phyloP scores from a whole-genome alignment of 2,797 vertebrate species.

The Bucorvus abyssinicus region DNA sequence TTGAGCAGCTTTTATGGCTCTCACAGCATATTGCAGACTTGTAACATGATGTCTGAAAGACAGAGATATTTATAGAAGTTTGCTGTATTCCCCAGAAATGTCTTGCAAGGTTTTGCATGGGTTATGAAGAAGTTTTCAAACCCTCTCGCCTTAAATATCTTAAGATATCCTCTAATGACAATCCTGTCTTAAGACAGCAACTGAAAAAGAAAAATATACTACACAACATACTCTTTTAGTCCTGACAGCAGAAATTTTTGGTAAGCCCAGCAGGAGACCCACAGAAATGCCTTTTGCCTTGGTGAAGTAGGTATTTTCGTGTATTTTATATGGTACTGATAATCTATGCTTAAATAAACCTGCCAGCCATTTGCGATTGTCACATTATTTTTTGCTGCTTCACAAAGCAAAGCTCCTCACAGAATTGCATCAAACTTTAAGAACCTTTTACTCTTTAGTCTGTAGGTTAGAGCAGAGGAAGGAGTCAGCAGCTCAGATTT shows the following conservation, averaged over 20 bases:
- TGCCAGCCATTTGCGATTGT: not conserved
- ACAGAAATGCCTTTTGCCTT: not conserved
- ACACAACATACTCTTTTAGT: not conserved
- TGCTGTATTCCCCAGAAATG: not conserved
- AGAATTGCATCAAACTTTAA: not conserved
- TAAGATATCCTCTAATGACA: not conserved
- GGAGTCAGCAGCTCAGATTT: not conserved
- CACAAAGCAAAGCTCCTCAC: not conserved
- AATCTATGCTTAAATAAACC: not conserved
- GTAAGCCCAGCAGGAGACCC: not conserved
- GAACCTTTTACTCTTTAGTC: not conserved
- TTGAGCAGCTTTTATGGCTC: not conserved
- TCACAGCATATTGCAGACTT: not conserved
- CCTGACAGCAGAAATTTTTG: not conserved
- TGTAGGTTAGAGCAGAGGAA: not conserved
- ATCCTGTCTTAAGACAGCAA: not conserved
- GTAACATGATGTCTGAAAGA: not conserved
- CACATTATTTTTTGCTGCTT: not conserved
- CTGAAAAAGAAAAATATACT: not conserved
- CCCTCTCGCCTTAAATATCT: not conserved
- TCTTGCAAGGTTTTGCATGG: not conserved
- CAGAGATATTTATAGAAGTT: not conserved
- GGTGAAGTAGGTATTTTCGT: not conserved
- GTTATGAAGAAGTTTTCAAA: not conserved
- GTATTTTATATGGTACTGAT: not conserved